Percentiles rank a stretch among this genome's conserved stretches.
Conservation (phyloP, 2,113 vertebrate genomes). For the Oceanodroma tethys region DNA sequence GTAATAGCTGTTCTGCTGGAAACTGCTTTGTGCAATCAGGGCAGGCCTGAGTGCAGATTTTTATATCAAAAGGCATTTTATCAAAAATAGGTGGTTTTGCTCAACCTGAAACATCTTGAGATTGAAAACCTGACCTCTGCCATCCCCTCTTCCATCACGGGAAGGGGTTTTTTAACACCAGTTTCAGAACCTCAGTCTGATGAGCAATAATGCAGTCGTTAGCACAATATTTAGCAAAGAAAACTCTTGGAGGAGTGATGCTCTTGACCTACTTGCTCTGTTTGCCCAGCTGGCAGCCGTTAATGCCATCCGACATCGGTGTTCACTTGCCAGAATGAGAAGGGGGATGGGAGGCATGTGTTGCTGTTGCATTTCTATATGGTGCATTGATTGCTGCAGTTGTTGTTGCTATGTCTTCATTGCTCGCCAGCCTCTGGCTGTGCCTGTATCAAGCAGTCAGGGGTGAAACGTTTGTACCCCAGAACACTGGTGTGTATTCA, state of each 20-base stretch:
- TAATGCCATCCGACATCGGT: background rate
- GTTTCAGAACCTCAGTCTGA: background rate
- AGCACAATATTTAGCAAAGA: background rate
- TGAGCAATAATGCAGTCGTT: background rate
- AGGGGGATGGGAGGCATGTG: background rate
- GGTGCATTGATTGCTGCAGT: background rate
- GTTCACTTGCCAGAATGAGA: background rate
- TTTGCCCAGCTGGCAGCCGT: background rate
- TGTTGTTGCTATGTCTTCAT: background rate
- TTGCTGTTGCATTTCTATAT: background rate
- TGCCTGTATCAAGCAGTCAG: background rate
- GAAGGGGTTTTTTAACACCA: background rate
- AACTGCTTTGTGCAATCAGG: background rate
- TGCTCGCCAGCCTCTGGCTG: background rate
- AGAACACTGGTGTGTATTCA: background rate
- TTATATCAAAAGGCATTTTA: background rate
- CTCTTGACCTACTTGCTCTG: conserved; percentile 53
- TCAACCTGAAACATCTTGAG: background rate
- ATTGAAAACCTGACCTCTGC: background rate
- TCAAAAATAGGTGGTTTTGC: background rate
- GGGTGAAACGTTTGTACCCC: background rate
- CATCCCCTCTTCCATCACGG: background rate
- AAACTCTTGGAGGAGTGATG: conserved; percentile 3
- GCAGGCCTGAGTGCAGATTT: background rate
- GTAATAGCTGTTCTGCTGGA: background rate